Conservation (phyloP, 1,140 invertebrate species). For the Drosophila ironensis region DNA sequence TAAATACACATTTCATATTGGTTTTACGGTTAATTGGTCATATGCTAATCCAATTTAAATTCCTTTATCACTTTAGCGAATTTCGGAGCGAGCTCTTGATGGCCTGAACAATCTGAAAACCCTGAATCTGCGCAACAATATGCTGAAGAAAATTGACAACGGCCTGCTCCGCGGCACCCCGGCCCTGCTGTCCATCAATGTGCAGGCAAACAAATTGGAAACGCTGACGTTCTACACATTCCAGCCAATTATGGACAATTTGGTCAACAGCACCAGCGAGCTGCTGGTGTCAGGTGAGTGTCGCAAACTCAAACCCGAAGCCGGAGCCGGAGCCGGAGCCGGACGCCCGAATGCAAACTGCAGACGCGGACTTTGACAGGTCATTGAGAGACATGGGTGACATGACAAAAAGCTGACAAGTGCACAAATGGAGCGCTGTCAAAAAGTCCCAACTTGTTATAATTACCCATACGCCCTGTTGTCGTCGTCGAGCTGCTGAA, state of each 20-base stretch:
- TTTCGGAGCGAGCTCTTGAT: conserved; percentile 88
- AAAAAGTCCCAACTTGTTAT: conserved; percentile 61
- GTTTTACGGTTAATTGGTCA: too few species aligned
- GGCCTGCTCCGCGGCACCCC: conserved; percentile 86
- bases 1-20: too few species aligned
- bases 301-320: background rate
- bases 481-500: conserved; percentile 12
- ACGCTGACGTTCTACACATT: conserved; percentile 89
- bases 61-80: conserved; percentile 80
- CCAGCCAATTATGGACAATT: conserved; percentile 88
- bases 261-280: conserved; percentile 87
- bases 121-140: conserved; percentile 88
- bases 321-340: background rate
- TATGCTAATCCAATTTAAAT: too few species aligned
- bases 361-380: conserved; percentile 33
- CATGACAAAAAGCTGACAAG: conserved; percentile 52
- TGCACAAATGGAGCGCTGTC: conserved; percentile 30
- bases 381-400: conserved; percentile 6
- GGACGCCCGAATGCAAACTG: background rate
- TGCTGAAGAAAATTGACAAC: conserved; percentile 85
- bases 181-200: conserved; percentile 87
- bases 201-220: conserved; percentile 87
- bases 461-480: conserved; percentile 75
- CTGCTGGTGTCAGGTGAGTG: conserved; percentile 90
- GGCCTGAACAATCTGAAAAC: conserved; percentile 87